phyloP scores from a whole-genome alignment of 2,797 vertebrate genomes.

The Crypturellus tataupa region DNA sequence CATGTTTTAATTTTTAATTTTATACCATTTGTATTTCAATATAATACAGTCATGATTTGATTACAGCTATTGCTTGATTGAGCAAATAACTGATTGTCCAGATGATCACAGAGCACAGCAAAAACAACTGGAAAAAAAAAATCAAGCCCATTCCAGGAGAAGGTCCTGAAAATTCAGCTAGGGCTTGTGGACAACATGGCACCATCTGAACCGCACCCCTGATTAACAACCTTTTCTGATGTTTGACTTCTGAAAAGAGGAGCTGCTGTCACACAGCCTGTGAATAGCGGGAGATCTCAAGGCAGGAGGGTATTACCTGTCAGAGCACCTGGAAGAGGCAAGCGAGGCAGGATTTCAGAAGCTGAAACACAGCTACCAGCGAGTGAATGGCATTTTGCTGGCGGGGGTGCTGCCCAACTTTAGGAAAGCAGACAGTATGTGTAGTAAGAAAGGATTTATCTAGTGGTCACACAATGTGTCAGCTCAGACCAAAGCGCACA shows the following conservation, averaged over 20 bases:
- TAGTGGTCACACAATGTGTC: background rate
- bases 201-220: fast-evolving
- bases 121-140: background rate
- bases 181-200: background rate
- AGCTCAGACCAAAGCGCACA: background rate
- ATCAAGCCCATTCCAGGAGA: background rate
- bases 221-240: background rate
- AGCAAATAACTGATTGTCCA: background rate
- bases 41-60: background rate
- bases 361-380: background rate
- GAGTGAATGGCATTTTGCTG: background rate
- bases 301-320: background rate
- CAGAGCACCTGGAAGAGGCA: fast-evolving
- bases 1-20: background rate
- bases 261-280: background rate
- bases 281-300: background rate
- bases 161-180: background rate
- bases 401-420: background rate
- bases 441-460: background rate
- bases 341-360: background rate
- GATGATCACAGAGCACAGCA: background rate
- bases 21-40: background rate
- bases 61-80: background rate
- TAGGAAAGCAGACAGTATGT: background rate
- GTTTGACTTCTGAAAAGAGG: background rate